Conservation (phyloP, 2,113 vertebrate species). For the Odobenus rosmarus region DNA sequence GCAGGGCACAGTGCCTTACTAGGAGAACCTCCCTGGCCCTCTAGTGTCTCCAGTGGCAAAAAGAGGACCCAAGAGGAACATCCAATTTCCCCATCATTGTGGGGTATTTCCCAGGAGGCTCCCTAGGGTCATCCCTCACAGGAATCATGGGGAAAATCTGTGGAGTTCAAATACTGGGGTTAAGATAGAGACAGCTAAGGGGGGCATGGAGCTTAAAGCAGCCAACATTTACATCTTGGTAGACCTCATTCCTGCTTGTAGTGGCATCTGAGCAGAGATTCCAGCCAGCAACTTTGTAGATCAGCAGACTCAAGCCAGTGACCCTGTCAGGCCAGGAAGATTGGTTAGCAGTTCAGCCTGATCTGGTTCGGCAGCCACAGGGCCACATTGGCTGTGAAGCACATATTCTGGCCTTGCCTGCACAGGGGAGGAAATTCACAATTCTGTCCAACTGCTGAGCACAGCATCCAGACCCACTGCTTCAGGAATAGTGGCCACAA, state of each 20-base stretch:
- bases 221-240: neutral
- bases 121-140: neutral
- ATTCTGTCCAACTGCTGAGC: neutral
- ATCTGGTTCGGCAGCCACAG: neutral
- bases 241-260: neutral
- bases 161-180: neutral
- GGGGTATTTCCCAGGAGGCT: neutral
- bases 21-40: neutral
- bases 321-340: neutral
- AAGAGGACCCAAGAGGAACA: neutral
- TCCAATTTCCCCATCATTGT: neutral
- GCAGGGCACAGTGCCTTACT: too few species aligned
- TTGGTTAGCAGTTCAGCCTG: neutral
- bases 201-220: neutral
- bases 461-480: neutral
- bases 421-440: neutral
- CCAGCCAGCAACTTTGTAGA: neutral
- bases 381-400: neutral
- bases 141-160: neutral
- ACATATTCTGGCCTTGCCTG: too few species aligned
- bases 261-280: neutral
- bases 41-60: neutral
- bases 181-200: neutral
- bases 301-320: neutral
- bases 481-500: neutral